These are phyloP conservation scores for Lasioglossum albipes DNA, from an alignment of 1,140 invertebrate genomes.

Conservation along the genomic window DNA sequence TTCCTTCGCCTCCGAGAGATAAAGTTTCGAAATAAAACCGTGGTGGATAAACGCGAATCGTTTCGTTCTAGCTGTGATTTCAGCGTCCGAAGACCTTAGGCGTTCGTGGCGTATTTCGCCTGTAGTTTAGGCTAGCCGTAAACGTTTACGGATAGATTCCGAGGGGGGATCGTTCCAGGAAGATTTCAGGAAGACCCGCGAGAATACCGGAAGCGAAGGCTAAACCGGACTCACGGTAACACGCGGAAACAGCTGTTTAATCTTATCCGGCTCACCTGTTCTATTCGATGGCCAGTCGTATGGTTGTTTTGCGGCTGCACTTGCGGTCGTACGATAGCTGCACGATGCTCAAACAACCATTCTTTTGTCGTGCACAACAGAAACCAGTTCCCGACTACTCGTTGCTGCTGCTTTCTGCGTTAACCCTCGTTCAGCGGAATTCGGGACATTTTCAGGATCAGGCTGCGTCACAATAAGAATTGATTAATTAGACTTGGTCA, in stretches of 20 bases:
- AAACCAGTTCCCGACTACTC: background rate
- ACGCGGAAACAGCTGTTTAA: constrained; percentile 69
- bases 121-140: too few species aligned
- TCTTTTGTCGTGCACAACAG: constrained; percentile 36
- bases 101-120: too few species aligned
- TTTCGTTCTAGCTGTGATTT: background rate
- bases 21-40: constrained; percentile 65
- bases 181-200: background rate
- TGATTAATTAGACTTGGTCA: too few species aligned
- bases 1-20: constrained; percentile 45
- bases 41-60: constrained; percentile 36
- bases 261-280: constrained; percentile 69
- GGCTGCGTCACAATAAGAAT: too few species aligned
- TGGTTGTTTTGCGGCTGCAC: too few species aligned
- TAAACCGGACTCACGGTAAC: constrained; percentile 51
- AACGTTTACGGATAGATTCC: too few species aligned
- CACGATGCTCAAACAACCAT: too few species aligned
- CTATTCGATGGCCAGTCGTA: constrained; percentile 51
- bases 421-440: too few species aligned
- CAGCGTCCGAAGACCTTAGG: too few species aligned
- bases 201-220: constrained; percentile 4
- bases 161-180: too few species aligned
- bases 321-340: background rate
- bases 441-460: too few species aligned
- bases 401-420: too few species aligned